Evolutionary conservation across 1,140 invertebrate species (phyloP).

Genomic region (Trypoxylus dichotomus): DNA sequence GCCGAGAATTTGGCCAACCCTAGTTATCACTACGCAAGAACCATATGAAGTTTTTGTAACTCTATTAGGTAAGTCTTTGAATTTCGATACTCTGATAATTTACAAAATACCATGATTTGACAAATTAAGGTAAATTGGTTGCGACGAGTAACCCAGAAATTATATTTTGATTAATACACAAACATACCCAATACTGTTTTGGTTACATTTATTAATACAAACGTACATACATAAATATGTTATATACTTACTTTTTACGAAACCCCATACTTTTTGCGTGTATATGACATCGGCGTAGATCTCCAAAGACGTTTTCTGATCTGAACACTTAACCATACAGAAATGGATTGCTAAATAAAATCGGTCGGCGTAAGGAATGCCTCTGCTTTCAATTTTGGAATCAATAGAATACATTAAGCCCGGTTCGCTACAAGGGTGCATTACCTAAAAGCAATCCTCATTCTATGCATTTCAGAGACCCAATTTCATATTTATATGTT

Average conservation of each 20-base stretch:
- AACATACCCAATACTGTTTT: too few species aligned
- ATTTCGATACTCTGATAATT: too few species aligned
- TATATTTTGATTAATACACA: background rate
- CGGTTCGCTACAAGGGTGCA: background rate
- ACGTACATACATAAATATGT: background rate
- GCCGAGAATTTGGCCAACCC: too few species aligned
- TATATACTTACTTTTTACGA: slow-evolving; percentile 6
- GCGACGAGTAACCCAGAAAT: too few species aligned
- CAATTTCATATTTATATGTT: too few species aligned
- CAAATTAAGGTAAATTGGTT: background rate
- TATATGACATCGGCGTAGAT: slow-evolving; percentile 7
- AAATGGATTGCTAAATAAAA: slow-evolving; percentile 61
- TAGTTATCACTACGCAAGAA: too few species aligned
- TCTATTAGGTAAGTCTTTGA: too few species aligned
- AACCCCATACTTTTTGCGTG: slow-evolving; percentile 12
- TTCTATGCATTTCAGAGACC: too few species aligned
- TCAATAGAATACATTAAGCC: slow-evolving; percentile 77
- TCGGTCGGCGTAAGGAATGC: slow-evolving; percentile 56
- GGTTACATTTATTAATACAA: background rate
- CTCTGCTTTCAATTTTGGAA: slow-evolving; percentile 75
- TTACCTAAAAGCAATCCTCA: background rate
- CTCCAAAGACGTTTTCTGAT: background rate
- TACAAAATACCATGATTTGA: too few species aligned
- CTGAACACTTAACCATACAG: slow-evolving; percentile 7
- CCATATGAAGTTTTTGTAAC: too few species aligned